Evolutionary conservation across 2,888 invertebrate genomes (phyloP).

Genomic region (Ennomos fuscantarius): DNA sequence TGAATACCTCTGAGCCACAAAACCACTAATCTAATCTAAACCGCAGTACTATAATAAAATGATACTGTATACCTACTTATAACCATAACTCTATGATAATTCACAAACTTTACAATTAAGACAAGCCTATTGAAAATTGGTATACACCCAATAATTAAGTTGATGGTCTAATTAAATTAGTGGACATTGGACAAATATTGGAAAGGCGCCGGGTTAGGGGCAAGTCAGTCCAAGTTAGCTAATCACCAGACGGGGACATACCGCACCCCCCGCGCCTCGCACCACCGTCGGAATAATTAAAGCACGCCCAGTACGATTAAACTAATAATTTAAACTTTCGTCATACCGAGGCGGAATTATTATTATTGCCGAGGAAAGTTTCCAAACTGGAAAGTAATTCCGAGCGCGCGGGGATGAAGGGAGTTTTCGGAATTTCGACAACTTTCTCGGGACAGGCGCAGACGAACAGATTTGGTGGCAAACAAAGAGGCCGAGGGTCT

Average conservation of each 20-base stretch:
- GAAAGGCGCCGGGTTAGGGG: slow-evolving; percentile 52
- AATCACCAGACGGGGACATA: slow-evolving; percentile 57
- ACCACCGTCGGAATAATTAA: slow-evolving; percentile 67
- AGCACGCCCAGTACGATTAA: slow-evolving; percentile 75
- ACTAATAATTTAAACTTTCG: slow-evolving; percentile 84
- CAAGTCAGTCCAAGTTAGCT: slow-evolving; percentile 53
- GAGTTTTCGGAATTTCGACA: slow-evolving; percentile 69
- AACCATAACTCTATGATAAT: no score
- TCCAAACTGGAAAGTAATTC: slow-evolving; percentile 81
- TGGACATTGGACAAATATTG: slow-evolving; percentile 60
- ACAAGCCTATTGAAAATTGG: slow-evolving; percentile 37
- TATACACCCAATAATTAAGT: slow-evolving; percentile 57
- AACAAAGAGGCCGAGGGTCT: slow-evolving; percentile 63
- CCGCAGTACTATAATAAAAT: no score
- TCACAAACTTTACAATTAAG: no score
- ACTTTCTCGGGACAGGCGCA: slow-evolving; percentile 66
- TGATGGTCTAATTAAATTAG: slow-evolving; percentile 61
- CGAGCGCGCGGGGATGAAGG: slow-evolving; percentile 48
- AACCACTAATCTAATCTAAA: no score
- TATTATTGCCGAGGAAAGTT: slow-evolving; percentile 79
- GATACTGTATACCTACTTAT: no score
- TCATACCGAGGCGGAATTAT: slow-evolving; percentile 79
- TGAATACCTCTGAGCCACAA: no score
- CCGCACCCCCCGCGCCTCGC: slow-evolving; percentile 32
- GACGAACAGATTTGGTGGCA: slow-evolving; percentile 80